phyloP scores from a whole-genome alignment of 2,888 invertebrate species.

The Anagyrus pseudococci region DNA sequence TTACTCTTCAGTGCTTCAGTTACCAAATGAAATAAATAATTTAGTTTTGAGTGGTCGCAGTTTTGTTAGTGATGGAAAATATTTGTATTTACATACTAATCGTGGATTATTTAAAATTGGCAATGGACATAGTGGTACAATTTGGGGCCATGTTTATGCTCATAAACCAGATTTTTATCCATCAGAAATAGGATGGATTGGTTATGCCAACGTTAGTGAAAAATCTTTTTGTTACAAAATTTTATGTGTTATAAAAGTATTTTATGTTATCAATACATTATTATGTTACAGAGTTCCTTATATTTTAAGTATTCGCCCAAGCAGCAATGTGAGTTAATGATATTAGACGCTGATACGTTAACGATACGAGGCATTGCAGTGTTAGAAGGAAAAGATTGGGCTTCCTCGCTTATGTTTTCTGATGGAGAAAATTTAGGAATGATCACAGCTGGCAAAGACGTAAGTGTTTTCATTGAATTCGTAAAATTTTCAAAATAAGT shows the following conservation, averaged over 20 bases:
- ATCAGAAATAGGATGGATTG: constrained; percentile 84
- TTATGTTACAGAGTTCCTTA: constrained; percentile 73
- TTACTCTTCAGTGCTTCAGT: constrained; percentile 70
- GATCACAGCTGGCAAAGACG: constrained; percentile 81
- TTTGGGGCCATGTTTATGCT: constrained; percentile 87
- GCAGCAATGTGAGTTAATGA: constrained; percentile 58
- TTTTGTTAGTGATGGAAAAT: constrained; percentile 89
- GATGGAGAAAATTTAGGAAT: constrained; percentile 82
- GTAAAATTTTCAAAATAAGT: too few species aligned
- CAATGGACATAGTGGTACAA: constrained; percentile 91
- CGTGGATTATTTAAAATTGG: constrained; percentile 92
- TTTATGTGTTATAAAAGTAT: too few species aligned
- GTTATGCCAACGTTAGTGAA: constrained; percentile 78
- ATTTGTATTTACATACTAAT: constrained; percentile 84
- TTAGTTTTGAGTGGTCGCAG: constrained; percentile 65
- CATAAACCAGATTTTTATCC: constrained; percentile 84
- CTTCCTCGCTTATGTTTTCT: constrained; percentile 70
- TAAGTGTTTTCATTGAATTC: constrained; percentile 58
- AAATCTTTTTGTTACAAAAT: too few species aligned
- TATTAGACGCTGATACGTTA: constrained; percentile 63
- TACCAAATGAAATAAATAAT: constrained; percentile 64
- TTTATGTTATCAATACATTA: constrained; percentile 33
- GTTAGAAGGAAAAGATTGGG: constrained; percentile 59
- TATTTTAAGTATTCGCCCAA: constrained; percentile 73
- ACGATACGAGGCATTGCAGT: constrained; percentile 63